phyloP scores from a whole-genome alignment of 2,888 invertebrate species.

The Odontomyia ornata region DNA sequence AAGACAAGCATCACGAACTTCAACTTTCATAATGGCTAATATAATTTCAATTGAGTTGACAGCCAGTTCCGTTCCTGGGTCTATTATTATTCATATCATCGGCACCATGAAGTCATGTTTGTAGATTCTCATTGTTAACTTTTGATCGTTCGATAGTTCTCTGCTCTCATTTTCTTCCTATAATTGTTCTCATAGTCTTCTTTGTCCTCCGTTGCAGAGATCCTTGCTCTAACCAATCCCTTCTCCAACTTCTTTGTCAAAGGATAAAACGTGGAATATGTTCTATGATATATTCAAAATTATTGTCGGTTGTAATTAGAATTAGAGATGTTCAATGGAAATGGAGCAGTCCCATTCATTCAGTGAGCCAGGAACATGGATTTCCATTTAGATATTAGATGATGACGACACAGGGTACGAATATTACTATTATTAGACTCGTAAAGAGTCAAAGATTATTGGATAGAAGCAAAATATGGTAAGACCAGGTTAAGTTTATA shows the following conservation, averaged over 20 bases:
- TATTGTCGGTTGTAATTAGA: conserved; percentile 36
- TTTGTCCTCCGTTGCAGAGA: not conserved
- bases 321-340: not conserved
- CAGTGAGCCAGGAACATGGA: not conserved
- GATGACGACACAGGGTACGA: not conserved
- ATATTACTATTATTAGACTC: conserved; percentile 30
- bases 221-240: not conserved
- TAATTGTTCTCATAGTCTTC: not conserved
- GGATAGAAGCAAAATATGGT: not conserved
- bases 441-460: conserved; percentile 33
- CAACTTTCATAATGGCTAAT: conserved; percentile 12
- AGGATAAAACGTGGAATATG: conserved; percentile 37
- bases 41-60: conserved; percentile 23
- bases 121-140: conserved; percentile 21
- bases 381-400: conserved; percentile 18
- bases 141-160: not conserved
- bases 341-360: not conserved
- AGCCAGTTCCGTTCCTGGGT: not conserved
- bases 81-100: conserved; percentile 37
- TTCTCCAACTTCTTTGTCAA: not conserved
- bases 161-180: not conserved
- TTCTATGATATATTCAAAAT: conserved; percentile 33
- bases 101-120: not conserved
- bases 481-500: too few species aligned
- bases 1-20: conserved; percentile 24